Evolutionary conservation across 2,888 invertebrate genomes (phyloP).

Genomic region (Drosophila yooni): DNA sequence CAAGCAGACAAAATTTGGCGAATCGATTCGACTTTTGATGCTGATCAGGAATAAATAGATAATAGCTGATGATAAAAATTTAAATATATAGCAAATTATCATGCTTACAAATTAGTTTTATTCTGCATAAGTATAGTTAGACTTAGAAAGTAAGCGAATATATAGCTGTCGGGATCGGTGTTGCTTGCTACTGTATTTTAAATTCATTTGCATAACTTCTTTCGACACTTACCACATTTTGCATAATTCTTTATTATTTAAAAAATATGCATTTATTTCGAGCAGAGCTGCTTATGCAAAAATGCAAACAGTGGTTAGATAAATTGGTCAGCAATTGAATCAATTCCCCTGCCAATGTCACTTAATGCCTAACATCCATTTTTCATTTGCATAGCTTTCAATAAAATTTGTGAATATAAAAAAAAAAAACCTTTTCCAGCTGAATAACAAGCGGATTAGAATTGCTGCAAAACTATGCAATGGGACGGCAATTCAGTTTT

Average conservation of each 20-base stretch:
- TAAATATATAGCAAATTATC: too few relatives aligned
- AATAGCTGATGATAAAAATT: too few relatives aligned
- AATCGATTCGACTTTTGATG: not conserved
- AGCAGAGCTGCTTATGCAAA: not conserved
- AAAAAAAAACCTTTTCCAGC: not conserved
- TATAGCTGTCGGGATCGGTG: not conserved
- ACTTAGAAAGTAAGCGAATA: not conserved
- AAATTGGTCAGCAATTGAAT: not conserved
- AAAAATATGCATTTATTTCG: not conserved
- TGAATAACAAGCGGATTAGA: not conserved
- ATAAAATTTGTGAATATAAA: not conserved
- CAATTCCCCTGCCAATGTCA: slow-evolving; percentile 4
- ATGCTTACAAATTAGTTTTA: not conserved
- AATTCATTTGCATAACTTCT: not conserved
- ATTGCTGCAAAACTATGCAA: not conserved
- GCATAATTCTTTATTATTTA: too few relatives aligned
- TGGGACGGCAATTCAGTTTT: slow-evolving; percentile 16
- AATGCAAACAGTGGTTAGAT: not conserved
- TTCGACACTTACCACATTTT: not conserved
- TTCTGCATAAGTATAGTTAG: not conserved
- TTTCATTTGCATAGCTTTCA: not conserved
- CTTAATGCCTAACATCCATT: not conserved
- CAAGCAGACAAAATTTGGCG: not conserved
- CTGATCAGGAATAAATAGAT: not conserved
- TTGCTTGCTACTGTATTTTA: not conserved